Evolutionary conservation across 2,888 invertebrate species (phyloP).

Genomic region (Troides helena): DNA sequence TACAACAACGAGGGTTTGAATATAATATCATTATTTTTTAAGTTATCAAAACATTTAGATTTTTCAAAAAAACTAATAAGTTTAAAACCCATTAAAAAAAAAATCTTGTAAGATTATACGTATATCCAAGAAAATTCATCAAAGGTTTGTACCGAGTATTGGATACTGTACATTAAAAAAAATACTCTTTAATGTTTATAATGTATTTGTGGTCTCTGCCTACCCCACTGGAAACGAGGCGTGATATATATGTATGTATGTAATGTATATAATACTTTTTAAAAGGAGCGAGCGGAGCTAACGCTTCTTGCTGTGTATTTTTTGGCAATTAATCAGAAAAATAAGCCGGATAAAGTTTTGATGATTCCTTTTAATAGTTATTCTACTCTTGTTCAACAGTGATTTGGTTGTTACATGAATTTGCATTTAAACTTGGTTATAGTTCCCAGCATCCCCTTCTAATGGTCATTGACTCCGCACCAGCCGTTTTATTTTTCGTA

Average conservation of each 20-base stretch:
- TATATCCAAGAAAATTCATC: neutral
- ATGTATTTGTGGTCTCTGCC: too few species aligned
- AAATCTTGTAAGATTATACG: neutral
- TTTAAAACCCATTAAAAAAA: neutral
- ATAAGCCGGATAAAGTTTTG: neutral
- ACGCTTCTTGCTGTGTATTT: too few species aligned
- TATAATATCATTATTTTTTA: neutral
- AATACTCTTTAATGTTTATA: too few species aligned
- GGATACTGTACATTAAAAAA: too few species aligned
- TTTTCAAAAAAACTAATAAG: neutral
- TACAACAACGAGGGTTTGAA: neutral
- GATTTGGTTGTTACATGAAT: conserved; percentile 24
- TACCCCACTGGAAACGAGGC: too few species aligned
- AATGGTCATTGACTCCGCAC: conserved; percentile 22
- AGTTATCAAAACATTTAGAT: neutral
- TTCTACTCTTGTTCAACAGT: conserved; percentile 14
- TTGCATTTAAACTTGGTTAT: conserved; percentile 13
- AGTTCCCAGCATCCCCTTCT: conserved; percentile 19
- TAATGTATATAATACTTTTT: too few species aligned
- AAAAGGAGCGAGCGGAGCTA: too few species aligned
- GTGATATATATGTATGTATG: too few species aligned
- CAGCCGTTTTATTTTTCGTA: conserved; percentile 13
- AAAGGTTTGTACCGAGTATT: neutral
- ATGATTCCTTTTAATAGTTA: conserved; percentile 2
- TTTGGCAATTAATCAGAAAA: too few species aligned